Percentiles rank a stretch among this genome's conserved stretches.
phyloP scores from a whole-genome alignment of 2,113 vertebrate species.

The Cyphomyrus discorhynchus region DNA sequence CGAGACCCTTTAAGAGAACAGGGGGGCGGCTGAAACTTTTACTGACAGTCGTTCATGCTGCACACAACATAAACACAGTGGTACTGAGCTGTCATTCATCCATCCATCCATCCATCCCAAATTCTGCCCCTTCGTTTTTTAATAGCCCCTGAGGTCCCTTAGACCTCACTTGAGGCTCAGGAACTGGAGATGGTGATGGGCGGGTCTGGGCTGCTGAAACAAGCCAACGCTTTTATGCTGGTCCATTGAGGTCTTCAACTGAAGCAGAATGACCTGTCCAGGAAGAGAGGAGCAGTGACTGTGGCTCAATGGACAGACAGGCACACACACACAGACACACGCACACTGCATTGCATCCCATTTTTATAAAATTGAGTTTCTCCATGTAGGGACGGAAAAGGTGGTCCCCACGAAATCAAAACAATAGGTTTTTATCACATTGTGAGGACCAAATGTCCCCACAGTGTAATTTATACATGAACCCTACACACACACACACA shows the following conservation, averaged over 20 bases:
- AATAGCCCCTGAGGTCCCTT: neutral
- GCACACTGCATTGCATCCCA: neutral
- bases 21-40: neutral
- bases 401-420: neutral
- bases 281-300: neutral
- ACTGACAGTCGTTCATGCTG: neutral
- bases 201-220: neutral
- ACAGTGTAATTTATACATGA: neutral
- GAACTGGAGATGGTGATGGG: neutral
- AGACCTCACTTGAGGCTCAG: neutral
- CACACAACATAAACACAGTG: neutral
- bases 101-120: neutral
- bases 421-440: neutral
- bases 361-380: neutral
- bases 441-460: neutral
- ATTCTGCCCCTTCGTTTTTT: neutral
- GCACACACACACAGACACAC: neutral
- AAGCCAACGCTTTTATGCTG: neutral
- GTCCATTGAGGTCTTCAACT: conserved; percentile 2
- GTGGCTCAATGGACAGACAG: neutral
- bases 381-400: neutral
- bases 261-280: neutral
- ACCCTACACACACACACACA: neutral
- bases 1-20: neutral
- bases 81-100: neutral